Evolutionary conservation across 2,113 vertebrate species (phyloP), one percentile per base, ranked within the genome.

Genomic region (Syrrhaptes paradoxus): DNA sequence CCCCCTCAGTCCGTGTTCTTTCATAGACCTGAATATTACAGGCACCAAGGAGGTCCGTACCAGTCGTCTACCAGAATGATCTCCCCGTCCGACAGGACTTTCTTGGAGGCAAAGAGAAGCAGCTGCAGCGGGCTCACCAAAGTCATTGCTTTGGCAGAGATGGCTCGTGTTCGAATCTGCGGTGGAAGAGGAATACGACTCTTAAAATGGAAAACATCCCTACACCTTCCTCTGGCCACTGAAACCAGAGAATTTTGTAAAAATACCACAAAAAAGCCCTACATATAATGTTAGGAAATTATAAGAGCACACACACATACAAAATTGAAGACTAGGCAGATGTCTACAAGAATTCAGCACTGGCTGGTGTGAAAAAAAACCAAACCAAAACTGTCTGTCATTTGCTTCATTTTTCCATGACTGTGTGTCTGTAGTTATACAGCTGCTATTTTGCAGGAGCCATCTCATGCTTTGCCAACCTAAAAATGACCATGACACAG

Each of bases 61-160:
- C 99, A 99, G 85, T 99, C 99, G 78, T 99, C 99, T 6, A 99
- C 97, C 87, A 98, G 95, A 72, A 99, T 87, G 17, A 99, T 26
- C 61, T 99, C 98, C 22, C 99, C 99, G 71, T 98, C 96, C 3
- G 99, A 99, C 34, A 92, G 96, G 58, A 99, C 98, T 94, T 99
- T 99, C 98, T 99, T 99, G 65, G 98, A 99, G 91, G 98, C 99
- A 70, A 99, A 99, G 48, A 99, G 98, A 29, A 99, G 98, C 77
- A 99, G 98, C 97, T 99, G 99, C 95, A 99, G 96, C 0, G 99
- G 98, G 65, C 98, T 99, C 95, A 99, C 99, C 96, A 99, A 96
- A 6, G 99, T 99, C 99, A 99, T 99, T 49, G 98, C 98, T 97
- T 99, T 99, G 65, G 99, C 99, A 46, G 99, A 99, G 91, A 99